Percentiles rank a stretch among this genome's conserved stretches.
Conservation (phyloP, 2,113 vertebrate species). For the Rhagologus leucostigma region DNA sequence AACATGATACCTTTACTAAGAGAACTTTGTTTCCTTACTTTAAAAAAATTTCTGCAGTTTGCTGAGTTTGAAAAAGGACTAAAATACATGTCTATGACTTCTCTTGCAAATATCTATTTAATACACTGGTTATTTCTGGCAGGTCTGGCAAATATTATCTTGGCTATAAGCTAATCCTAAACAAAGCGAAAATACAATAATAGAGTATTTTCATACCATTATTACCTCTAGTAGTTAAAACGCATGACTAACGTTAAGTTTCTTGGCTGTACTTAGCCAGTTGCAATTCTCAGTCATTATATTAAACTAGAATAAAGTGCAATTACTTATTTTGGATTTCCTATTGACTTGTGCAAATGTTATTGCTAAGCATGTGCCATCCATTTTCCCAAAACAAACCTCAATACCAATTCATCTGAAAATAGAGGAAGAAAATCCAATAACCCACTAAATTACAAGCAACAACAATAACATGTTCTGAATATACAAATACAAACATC, state of each 20-base stretch:
- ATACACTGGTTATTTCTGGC: background rate
- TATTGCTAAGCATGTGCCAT: background rate
- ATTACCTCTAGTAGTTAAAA: background rate
- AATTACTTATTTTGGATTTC: background rate
- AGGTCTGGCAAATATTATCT: background rate
- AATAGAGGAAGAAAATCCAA: background rate
- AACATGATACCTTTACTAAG: background rate
- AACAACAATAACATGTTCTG: background rate
- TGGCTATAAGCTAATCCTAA: background rate
- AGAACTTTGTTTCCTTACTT: background rate
- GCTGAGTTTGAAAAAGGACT: background rate
- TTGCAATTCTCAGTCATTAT: background rate
- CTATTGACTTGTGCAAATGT: background rate
- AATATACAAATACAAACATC: background rate
- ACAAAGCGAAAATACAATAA: background rate
- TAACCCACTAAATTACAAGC: background rate
- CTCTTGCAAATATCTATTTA: background rate
- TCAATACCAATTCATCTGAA: background rate
- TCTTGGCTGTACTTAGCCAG: background rate
- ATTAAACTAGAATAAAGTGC: background rate
- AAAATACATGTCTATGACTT: background rate
- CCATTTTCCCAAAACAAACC: background rate
- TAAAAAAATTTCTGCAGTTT: background rate
- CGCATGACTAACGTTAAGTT: fast-evolving
- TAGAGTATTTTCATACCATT: background rate